Evolutionary conservation across 2,888 invertebrate species (phyloP).

Genomic region (Ariolimax columbianus): DNA sequence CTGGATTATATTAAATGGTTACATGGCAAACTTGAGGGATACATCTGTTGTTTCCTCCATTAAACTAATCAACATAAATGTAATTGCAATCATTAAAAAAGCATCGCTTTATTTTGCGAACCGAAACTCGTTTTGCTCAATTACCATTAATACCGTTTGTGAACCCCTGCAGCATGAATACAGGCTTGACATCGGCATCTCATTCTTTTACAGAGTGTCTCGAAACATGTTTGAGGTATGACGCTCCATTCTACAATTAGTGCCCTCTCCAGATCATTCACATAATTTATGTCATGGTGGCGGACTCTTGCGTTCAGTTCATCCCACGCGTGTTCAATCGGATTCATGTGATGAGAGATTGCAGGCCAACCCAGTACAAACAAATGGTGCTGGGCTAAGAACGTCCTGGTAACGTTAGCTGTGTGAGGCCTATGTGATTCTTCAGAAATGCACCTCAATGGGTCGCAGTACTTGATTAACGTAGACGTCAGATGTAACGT

Average conservation of each 20-base stretch:
- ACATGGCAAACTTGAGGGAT: too few relatives aligned
- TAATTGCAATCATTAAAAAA: too few relatives aligned
- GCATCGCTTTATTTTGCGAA: too few relatives aligned
- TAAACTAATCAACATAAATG: too few relatives aligned
- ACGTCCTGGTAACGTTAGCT: neutral
- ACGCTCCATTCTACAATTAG: constrained; percentile 17
- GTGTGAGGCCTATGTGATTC: neutral
- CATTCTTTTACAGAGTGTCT: constrained; percentile 11
- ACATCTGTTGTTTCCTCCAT: too few relatives aligned
- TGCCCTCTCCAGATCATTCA: constrained; percentile 10
- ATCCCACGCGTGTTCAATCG: constrained; percentile 18
- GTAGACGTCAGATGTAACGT: neutral
- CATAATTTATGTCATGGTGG: neutral
- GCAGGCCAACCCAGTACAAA: neutral
- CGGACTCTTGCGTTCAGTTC: neutral
- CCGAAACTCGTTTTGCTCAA: too few relatives aligned
- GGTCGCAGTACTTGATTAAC: constrained; percentile 5
- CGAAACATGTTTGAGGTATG: neutral
- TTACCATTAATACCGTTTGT: too few relatives aligned
- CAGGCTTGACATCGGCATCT: constrained; percentile 16
- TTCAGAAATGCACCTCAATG: neutral
- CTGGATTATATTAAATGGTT: too few relatives aligned
- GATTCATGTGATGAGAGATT: constrained; percentile 9
- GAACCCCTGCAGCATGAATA: neutral
- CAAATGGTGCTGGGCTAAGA: constrained; percentile 15